Conservation (phyloP, 1,140 invertebrate genomes). For the honey bee (Apis mellifera) region DNA sequence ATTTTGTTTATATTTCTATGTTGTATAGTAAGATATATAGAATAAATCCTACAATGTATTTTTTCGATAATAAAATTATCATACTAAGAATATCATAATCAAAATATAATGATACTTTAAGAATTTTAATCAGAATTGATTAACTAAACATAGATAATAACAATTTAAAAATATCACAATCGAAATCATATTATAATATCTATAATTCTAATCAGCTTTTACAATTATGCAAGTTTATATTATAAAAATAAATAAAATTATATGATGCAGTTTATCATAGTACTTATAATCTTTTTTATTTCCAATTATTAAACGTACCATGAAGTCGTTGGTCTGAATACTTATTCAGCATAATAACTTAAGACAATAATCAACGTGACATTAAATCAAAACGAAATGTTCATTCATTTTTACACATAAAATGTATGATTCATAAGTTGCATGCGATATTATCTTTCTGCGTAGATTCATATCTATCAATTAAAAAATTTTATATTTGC, state of each 20-base stretch:
- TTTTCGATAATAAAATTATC: not conserved
- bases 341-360: not conserved
- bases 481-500: not conserved
- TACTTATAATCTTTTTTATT: too few relatives aligned
- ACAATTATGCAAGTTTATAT: too few relatives aligned
- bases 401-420: not conserved
- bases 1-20: not conserved
- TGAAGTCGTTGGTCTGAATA: not conserved
- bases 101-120: not conserved
- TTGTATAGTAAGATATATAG: not conserved
- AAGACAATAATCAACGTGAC: slow-evolving; percentile 1
- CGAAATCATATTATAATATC: not conserved
- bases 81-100: not conserved
- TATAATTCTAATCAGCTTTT: not conserved
- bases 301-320: not conserved
- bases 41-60: not conserved
- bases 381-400: slow-evolving; percentile 2
- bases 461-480: not conserved
- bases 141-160: not conserved
- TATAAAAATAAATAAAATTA: too few relatives aligned
- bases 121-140: slow-evolving; percentile 5
- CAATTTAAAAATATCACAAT: not conserved
- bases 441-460: not conserved
- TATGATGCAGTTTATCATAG: too few relatives aligned
- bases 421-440: slow-evolving; percentile 12